phyloP scores from a whole-genome alignment of 2,113 vertebrate genomes.

The Odontesthes bonariensis region DNA sequence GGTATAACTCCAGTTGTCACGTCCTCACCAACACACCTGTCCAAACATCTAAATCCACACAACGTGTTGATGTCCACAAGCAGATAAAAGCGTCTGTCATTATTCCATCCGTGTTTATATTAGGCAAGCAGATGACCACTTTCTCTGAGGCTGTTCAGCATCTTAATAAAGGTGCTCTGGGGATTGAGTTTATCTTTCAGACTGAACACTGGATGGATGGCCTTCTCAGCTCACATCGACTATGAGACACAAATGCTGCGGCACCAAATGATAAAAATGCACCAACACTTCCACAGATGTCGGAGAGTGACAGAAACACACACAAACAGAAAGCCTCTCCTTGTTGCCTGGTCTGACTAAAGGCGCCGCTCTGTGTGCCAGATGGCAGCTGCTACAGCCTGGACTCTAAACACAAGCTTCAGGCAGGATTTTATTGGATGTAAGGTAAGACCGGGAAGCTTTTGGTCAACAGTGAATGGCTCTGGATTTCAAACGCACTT shows the following conservation, averaged over 20 bases:
- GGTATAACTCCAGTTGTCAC: conserved; percentile 61
- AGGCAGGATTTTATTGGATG: conserved; percentile 59
- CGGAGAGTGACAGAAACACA: not conserved
- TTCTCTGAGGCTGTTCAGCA: conserved; percentile 40
- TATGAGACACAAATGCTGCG: conserved; percentile 1
- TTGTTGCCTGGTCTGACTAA: conserved; percentile 53
- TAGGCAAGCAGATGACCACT: conserved; percentile 61
- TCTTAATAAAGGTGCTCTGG: conserved; percentile 60
- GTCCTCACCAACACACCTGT: conserved; percentile 53
- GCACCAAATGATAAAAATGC: conserved; percentile 28
- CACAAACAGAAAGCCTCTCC: conserved; percentile 13
- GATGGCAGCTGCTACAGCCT: conserved; percentile 52
- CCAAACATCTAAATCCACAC: conserved; percentile 58
- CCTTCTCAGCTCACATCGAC: conserved; percentile 19
- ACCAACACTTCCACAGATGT: conserved; percentile 16
- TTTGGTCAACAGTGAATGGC: conserved; percentile 60
- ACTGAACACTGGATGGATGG: conserved; percentile 17
- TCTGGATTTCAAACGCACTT: conserved; percentile 66
- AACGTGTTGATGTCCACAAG: conserved; percentile 9
- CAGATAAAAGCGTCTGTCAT: conserved; percentile 64
- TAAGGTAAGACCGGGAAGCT: conserved; percentile 49
- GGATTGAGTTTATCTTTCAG: conserved; percentile 50
- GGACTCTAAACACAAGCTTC: conserved; percentile 58
- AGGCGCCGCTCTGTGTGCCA: conserved; percentile 50
- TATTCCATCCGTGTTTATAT: conserved; percentile 63